Evolutionary conservation across 2,888 invertebrate species (phyloP), one percentile per base, ranked within the genome.

Genomic region (Yponomeuta malinellus): DNA sequence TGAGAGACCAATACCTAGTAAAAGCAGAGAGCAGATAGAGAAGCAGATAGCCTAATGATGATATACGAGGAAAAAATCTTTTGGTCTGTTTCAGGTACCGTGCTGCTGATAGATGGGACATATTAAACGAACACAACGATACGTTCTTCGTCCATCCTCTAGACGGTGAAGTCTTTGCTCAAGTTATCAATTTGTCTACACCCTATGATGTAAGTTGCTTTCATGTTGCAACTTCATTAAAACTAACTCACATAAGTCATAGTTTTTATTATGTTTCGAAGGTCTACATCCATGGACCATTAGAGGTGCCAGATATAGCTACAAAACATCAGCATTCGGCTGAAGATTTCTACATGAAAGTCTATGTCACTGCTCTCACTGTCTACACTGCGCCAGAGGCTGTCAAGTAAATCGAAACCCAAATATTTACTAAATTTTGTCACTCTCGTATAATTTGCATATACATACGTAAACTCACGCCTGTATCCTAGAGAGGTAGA

Each of bases 141-240:
- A 94, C 87, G 0, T 87, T 94, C 66, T 93, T 89, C 63, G 94
- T 96, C 0, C 95, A 95, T 85, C 95, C 95, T 0, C 79, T 96
- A 10, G 95, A 96, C 77, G 96, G 96, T 0, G 95, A 96, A 85
- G 94, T 95, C n/a, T 95, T 95, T 81, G 94, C 95, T 0, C 95
- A 95, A 83, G 90, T 95, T n/a, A 94, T 95, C 72, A 95, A 95
- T 77, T 88, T 96, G 77, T 94, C 95, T 0, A 93, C 94, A 0
- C 92, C 94, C 10, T 95, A 95, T 78, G 90, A 93, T 79, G 95
- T 95, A 78, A 93, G 93, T 81, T 78, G 9, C 15, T 69, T 59
- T 59, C 52, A 15, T 43, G 9, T 8, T 43, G 9, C 43, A 8
- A 43, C 43, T 43, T 43, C 43, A 43, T 43, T 43, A 43, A 43